These are phyloP conservation scores for Hemistola chrysoprasaria DNA, from an alignment of 2,888 invertebrate genomes.

Conservation along the genomic window DNA sequence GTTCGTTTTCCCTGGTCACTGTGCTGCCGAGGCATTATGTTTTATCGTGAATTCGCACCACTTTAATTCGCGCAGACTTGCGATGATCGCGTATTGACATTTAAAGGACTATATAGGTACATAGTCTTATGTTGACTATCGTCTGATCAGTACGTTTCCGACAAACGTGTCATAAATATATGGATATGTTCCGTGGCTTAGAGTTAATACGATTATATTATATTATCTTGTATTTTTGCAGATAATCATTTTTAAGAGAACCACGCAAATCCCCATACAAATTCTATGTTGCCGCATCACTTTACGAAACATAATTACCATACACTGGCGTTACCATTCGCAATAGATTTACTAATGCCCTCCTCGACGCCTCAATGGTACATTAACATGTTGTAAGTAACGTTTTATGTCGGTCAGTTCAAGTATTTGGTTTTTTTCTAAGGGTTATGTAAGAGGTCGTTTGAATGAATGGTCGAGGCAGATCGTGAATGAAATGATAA, in stretches of 20 bases:
- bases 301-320: slow-evolving; percentile 21
- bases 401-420: slow-evolving; percentile 38
- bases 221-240: too few relatives aligned
- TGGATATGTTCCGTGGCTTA: too few relatives aligned
- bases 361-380: slow-evolving; percentile 33
- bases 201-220: too few relatives aligned
- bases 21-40: too few relatives aligned
- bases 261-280: neutral
- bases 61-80: too few relatives aligned
- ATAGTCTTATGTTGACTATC: too few relatives aligned
- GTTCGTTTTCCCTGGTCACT: too few relatives aligned
- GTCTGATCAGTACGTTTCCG: too few relatives aligned
- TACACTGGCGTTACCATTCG: slow-evolving; percentile 29
- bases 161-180: too few relatives aligned
- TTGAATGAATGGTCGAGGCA: slow-evolving; percentile 28
- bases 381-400: slow-evolving; percentile 37
- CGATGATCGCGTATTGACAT: too few relatives aligned
- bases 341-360: slow-evolving; percentile 25
- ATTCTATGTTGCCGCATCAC: slow-evolving; percentile 16
- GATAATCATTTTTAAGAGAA: neutral
- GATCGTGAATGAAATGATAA: slow-evolving; percentile 25
- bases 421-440: slow-evolving; percentile 30
- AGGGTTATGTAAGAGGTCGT: slow-evolving; percentile 37
- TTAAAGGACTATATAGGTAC: too few relatives aligned
- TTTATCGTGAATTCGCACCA: too few relatives aligned